Percentiles rank a stretch among this genome's conserved stretches.
Conservation (phyloP, 2,113 vertebrate species). For the Hassar affinis region DNA sequence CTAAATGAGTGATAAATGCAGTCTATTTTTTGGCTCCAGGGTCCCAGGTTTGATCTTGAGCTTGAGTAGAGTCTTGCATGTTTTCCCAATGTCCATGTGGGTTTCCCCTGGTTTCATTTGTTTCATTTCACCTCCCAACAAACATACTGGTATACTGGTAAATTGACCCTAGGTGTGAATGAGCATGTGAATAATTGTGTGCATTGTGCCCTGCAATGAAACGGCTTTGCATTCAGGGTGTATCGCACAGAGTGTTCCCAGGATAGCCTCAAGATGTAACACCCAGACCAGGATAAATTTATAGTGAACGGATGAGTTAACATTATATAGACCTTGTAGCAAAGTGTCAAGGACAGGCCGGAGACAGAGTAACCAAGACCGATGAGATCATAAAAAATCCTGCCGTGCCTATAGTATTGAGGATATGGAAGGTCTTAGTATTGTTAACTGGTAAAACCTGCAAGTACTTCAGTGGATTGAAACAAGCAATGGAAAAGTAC, state of each 20-base stretch:
- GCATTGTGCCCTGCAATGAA: not conserved
- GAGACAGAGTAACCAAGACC: not conserved
- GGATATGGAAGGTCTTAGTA: not conserved
- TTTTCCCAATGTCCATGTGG: not conserved
- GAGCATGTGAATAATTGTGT: not conserved
- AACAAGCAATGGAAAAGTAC: not conserved
- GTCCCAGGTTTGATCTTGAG: not conserved
- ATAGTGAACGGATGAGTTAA: not conserved
- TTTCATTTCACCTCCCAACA: not conserved
- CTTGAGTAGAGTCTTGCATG: not conserved
- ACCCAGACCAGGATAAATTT: not conserved
- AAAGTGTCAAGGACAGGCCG: too few relatives aligned
- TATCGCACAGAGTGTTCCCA: not conserved
- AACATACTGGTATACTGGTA: not conserved
- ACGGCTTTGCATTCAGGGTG: not conserved
- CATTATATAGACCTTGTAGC: not conserved
- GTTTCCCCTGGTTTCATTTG: not conserved
- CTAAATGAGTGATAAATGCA: constrained; percentile 43
- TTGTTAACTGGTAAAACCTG: not conserved
- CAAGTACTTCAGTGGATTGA: not conserved
- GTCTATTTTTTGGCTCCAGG: too few relatives aligned
- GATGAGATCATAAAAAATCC: not conserved
- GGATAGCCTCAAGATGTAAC: not conserved
- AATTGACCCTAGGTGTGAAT: not conserved
- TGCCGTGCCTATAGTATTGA: not conserved